These are phyloP conservation scores for Lucinisca nassula DNA, from an alignment of 2,888 invertebrate genomes.

Conservation along the genomic window DNA sequence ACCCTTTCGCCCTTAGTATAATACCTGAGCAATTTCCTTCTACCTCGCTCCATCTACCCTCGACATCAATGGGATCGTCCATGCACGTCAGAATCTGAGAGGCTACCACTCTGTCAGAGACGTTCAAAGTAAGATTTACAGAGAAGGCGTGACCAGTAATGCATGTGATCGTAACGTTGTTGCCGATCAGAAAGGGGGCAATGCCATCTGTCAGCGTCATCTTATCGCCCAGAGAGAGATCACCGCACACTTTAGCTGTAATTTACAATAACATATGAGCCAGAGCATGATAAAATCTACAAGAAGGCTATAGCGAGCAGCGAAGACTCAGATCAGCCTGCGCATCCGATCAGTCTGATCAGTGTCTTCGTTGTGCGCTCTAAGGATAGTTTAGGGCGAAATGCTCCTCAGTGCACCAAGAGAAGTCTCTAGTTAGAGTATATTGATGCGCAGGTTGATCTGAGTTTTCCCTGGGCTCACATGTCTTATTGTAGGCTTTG, in stretches of 20 bases:
- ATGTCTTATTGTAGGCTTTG: too few relatives aligned
- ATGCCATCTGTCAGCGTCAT: background rate
- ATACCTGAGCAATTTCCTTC: conserved; percentile 2
- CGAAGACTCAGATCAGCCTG: too few relatives aligned
- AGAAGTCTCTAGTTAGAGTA: too few relatives aligned
- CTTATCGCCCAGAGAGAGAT: background rate
- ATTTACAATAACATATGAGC: background rate
- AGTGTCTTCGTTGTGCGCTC: too few relatives aligned
- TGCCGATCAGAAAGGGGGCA: background rate
- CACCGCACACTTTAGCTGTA: background rate
- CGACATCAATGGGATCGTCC: background rate
- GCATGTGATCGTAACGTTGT: background rate
- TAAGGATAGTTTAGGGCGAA: too few relatives aligned
- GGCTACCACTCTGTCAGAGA: background rate
- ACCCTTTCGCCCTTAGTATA: too few relatives aligned
- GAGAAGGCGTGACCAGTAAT: background rate
- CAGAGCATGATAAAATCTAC: too few relatives aligned
- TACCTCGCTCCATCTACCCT: background rate
- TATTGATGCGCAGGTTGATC: too few relatives aligned
- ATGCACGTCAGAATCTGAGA: background rate
- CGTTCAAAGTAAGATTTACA: background rate
- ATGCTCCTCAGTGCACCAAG: too few relatives aligned
- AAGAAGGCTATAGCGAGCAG: too few relatives aligned
- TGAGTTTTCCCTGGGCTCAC: too few relatives aligned
- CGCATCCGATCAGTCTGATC: too few relatives aligned